phyloP scores from a whole-genome alignment of 2,797 vertebrate species.

The Enteromius afrohamiltoni region DNA sequence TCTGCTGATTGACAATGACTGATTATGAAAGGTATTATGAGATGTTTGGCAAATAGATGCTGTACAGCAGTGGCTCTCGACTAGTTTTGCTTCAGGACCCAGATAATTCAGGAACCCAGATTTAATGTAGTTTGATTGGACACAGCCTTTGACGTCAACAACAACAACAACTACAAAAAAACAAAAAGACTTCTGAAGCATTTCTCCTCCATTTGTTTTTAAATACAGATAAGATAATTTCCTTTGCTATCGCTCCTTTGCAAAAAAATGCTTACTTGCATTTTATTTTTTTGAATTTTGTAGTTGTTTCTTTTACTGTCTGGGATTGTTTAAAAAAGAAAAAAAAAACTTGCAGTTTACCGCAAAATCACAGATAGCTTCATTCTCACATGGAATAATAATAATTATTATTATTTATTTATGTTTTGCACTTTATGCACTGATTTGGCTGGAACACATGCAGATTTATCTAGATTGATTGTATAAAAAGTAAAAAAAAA shows the following conservation, averaged over 20 bases:
- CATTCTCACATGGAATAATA: neutral
- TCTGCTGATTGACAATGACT: constrained; percentile 38
- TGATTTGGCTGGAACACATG: neutral
- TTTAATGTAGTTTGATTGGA: neutral
- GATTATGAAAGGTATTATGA: constrained; percentile 22
- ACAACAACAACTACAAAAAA: neutral
- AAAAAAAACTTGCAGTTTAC: neutral
- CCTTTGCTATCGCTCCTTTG: neutral
- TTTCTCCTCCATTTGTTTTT: neutral
- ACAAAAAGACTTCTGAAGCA: neutral
- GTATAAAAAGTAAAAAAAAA: too few species aligned
- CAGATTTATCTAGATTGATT: neutral
- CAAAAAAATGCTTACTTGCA: neutral
- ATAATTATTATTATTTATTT: neutral
- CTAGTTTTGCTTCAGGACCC: neutral
- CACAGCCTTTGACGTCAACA: constrained; percentile 2
- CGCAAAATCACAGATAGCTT: neutral
- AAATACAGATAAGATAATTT: neutral
- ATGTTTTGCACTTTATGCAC: neutral
- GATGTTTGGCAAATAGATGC: constrained; percentile 12
- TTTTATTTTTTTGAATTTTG: neutral
- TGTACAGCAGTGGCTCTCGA: neutral
- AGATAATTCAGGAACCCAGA: neutral
- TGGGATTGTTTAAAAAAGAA: neutral
- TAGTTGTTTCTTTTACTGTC: neutral